Conservation (phyloP, 2,797 vertebrate species). For the Hapalemur alaotrensis region DNA sequence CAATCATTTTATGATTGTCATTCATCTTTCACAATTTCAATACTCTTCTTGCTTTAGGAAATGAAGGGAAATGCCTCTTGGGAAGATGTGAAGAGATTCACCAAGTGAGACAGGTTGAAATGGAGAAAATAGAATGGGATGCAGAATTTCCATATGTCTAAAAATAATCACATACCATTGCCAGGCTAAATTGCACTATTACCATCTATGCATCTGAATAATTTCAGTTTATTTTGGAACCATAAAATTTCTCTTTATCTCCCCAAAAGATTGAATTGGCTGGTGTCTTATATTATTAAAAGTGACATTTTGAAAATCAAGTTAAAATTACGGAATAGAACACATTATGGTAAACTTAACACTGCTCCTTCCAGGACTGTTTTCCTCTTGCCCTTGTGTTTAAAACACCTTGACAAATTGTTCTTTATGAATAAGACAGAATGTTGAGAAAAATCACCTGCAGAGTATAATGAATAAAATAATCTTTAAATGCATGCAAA, state of each 20-base stretch:
- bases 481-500: slow-evolving; percentile 49
- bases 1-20: not conserved
- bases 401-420: not conserved
- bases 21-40: not conserved
- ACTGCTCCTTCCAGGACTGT: not conserved
- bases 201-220: not conserved
- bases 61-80: not conserved
- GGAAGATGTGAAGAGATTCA: not conserved
- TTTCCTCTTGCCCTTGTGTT: not conserved
- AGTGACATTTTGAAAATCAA: slow-evolving; percentile 38
- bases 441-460: slow-evolving; percentile 35
- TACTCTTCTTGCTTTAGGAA: not conserved
- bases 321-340: not conserved
- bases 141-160: not conserved
- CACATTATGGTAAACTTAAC: not conserved
- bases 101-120: not conserved
- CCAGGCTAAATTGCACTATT: not conserved
- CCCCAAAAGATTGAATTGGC: not conserved
- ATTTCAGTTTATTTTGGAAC: not conserved
- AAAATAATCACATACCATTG: not conserved
- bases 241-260: not conserved
- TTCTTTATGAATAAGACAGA: slow-evolving; percentile 30
- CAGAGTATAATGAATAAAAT: slow-evolving; percentile 49
- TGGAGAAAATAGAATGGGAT: not conserved
- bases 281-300: not conserved